A percentile compares a stretch with the other conserved stretches of the same genome.
Conservation (phyloP, 2,797 vertebrate species). For the Enteromius unitaeniatus region DNA sequence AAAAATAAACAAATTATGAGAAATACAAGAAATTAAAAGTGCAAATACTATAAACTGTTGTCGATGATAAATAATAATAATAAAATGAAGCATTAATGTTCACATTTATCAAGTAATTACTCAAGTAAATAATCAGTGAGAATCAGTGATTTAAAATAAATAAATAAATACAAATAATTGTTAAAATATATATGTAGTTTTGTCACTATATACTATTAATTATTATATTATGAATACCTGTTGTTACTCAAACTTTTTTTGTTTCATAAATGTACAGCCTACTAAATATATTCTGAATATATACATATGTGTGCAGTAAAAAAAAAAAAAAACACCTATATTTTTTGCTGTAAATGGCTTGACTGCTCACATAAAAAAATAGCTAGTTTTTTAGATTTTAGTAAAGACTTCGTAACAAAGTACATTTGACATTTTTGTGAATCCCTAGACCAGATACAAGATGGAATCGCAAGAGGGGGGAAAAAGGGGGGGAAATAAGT, state of each 20-base stretch:
- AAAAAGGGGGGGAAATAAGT: constrained; percentile 40
- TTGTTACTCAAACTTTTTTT: not conserved
- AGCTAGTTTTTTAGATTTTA: not conserved
- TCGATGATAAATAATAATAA: too few species aligned
- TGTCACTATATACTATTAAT: not conserved
- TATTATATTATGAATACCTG: not conserved
- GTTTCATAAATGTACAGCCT: not conserved
- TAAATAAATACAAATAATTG: not conserved
- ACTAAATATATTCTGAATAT: not conserved
- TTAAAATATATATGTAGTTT: not conserved
- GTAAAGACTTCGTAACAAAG: not conserved
- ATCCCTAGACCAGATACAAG: not conserved
- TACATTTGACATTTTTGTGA: not conserved
- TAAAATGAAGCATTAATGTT: not conserved
- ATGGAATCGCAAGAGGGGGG: constrained; percentile 54
- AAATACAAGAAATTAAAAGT: not conserved
- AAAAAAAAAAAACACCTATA: not conserved
- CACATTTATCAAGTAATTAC: not conserved
- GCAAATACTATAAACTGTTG: not conserved
- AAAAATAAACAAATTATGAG: not conserved
- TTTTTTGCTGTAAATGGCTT: not conserved
- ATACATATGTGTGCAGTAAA: not conserved
- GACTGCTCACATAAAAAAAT: not conserved
- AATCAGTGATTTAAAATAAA: too few species aligned
- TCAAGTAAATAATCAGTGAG: not conserved